These are phyloP conservation scores for Myanophis thanlyinensis DNA, from an alignment of 2,113 vertebrate genomes.

Conservation along the genomic window DNA sequence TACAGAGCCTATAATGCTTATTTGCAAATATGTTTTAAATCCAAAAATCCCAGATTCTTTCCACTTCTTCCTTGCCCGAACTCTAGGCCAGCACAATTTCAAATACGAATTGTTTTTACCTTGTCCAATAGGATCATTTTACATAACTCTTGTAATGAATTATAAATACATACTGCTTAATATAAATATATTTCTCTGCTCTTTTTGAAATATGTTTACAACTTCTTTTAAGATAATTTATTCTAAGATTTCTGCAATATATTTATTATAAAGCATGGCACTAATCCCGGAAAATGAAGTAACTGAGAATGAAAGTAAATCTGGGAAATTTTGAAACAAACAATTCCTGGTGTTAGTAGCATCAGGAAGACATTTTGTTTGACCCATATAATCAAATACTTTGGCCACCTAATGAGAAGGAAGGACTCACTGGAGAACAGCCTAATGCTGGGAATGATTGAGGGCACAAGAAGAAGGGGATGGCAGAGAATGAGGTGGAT, in stretches of 20 bases:
- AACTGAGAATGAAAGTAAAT: background rate
- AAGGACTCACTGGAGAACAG: too few species aligned
- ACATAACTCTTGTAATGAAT: background rate
- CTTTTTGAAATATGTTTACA: background rate
- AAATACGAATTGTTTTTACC: background rate
- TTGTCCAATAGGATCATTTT: background rate
- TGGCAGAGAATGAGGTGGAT: too few species aligned
- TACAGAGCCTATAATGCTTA: background rate
- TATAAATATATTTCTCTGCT: background rate
- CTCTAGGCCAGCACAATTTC: background rate
- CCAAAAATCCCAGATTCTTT: background rate
- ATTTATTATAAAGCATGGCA: background rate
- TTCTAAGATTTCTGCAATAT: background rate
- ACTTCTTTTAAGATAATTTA: background rate
- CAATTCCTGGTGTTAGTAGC: background rate
- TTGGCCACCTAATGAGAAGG: too few species aligned
- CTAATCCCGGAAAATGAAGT: background rate
- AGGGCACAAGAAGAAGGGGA: too few species aligned
- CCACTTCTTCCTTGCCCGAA: background rate
- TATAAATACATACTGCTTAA: background rate
- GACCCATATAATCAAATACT: background rate
- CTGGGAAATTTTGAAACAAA: background rate
- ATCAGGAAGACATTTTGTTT: background rate
- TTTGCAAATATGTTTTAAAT: conserved; percentile 1
- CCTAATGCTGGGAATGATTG: too few species aligned